Base-by-base conservation (phyloP, 2,888 invertebrate genomes). In the Glyphotaelius pellucidus region DNA sequence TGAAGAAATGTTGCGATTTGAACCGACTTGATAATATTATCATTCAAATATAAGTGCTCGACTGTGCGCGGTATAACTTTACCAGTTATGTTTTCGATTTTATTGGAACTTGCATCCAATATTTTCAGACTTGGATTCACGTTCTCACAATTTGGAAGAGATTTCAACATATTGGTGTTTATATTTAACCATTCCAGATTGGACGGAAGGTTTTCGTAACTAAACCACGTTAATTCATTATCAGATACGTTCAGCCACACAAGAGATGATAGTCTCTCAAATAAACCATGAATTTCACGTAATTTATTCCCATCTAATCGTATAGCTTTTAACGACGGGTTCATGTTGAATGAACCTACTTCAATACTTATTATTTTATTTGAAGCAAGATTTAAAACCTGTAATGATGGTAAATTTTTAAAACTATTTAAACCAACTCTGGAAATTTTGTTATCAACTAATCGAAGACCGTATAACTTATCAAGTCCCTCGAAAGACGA, bases 201-300 rank as follows among this genome's bases (percentile, higher is more conserved):
- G 31, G 96, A 95, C 30, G 98, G 98, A 93, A 98, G 96, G 94
- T 97, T 97, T 94, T 97, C 97, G 94, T 98, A 98, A 95, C 98
- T 98, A 94, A 98, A 98, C 96, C 97, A 97, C 83, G 96, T 95
- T 93, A 98, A 96, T 95, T 97, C 97, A 95, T 98, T 98, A 94
- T 97, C 97, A 3, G 98, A 98, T 94, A 98, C 97, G 95, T 98
- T 98, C 90, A 98, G 95, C 98, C 98, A 98, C 89, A 97, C 97
- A 92, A 98, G 96, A 94, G 96, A 97, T 93, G 97, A 97, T 89
- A 98, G 95, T 90, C 97, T 97, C 92, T 97, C 97, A 95, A 98
- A 98, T 94, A 98, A 97, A 84, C 97, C 97, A 94, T 98, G 98
- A 94, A 98, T 97, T 94, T 98, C 97, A 89, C 96, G 96, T 90